phyloP scores from a whole-genome alignment of 2,797 vertebrate genomes.

The Acipenser ruthenus region DNA sequence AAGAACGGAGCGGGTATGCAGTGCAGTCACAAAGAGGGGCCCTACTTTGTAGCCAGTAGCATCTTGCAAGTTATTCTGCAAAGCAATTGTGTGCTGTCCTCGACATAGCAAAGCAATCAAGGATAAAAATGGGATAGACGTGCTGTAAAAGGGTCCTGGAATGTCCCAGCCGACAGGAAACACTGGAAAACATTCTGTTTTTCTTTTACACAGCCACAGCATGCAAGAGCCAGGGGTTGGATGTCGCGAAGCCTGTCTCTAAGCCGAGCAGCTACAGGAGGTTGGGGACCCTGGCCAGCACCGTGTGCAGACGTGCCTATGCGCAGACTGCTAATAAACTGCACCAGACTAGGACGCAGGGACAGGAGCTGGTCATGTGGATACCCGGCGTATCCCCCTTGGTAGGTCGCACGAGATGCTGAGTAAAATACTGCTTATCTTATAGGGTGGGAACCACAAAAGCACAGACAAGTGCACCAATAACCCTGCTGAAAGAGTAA shows the following conservation, averaged over 20 bases:
- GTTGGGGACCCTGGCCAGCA: conserved; percentile 41
- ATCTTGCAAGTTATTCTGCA: no score
- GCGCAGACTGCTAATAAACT: conserved; percentile 41
- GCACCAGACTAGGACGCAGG: conserved; percentile 40
- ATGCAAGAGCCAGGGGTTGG: conserved; percentile 19
- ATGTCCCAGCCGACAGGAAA: no score
- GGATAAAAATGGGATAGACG: no score
- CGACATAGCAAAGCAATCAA: no score
- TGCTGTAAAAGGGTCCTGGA: no score
- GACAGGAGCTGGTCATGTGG: conserved; percentile 48
- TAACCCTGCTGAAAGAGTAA: no score
- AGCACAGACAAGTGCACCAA: no score
- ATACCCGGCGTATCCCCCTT: conserved; percentile 42
- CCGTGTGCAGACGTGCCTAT: conserved; percentile 39
- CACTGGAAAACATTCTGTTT: background rate
- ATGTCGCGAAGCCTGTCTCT: conserved; percentile 21
- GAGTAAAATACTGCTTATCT: no score
- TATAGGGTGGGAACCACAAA: no score
- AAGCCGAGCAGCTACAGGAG: conserved; percentile 35
- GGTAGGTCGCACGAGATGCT: conserved; percentile 39
- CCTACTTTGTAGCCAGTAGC: no score
- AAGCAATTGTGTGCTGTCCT: no score
- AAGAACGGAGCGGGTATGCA: background rate
- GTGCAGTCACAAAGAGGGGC: no score
- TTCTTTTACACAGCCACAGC: conserved; percentile 27